Base-by-base conservation (phyloP, 2,888 invertebrate species). In the Lithophane ornitopus region DNA sequence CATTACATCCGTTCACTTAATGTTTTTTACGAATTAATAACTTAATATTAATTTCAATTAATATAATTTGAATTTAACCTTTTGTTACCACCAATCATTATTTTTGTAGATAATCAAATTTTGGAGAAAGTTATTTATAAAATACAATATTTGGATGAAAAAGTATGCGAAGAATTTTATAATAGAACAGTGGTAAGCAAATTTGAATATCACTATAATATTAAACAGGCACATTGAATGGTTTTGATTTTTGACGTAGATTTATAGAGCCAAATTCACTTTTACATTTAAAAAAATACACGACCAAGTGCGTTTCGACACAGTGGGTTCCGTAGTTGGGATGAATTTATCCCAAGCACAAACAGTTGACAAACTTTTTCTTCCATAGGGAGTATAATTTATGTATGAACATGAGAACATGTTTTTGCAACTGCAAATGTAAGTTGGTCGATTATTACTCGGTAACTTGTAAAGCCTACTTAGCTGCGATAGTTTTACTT, bases 31-130 rank as follows among this genome's bases (percentile, higher is more conserved):
- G 22, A 52, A 52, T 22, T 22, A 52, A 9, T 52, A 52, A 22
- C 49, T 1, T 58, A 59, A 11, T 28, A 59, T 28, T 59, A 28
- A 19, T 34, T 34, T 34, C 6, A 34, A 34, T 4, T 34, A 34
- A 6, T 34, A 34, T 34, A 34, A 34, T 34, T 34, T 6, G 34
- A 34, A 26, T n/a, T n/a, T 1, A 56, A 54, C 12, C 4, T 26
- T 26, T 65, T 28, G 3, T 69, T 4, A 69, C 11, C 28, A 67
- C 28, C 34, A 44, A 34, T 8, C 7, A 28, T 34, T 19, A 26
- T 49, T 39, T 70, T 91, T 91, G 16, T 89, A 94, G 94, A 92
- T 46, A 89, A 93, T 28, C 12, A 70, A 9, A 7, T 81, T 0
- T 63, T 90, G 28, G 91, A 91, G 62, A 91, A 91, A 75, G 79